Evolutionary conservation across 1,140 invertebrate species (phyloP).

Genomic region (Venturia canescens): DNA sequence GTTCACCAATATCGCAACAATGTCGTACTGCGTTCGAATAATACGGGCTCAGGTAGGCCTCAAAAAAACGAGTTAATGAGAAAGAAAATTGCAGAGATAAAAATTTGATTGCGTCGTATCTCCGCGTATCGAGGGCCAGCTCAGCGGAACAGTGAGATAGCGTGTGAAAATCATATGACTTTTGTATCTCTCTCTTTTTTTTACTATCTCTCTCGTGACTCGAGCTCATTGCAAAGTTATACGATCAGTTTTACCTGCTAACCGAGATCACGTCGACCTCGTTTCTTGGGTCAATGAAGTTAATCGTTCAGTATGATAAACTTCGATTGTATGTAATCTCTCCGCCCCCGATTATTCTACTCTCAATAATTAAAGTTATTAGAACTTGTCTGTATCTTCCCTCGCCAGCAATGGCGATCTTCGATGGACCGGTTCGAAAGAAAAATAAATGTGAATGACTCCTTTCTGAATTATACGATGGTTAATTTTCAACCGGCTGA

Average conservation of each 20-base stretch:
- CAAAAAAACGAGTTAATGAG: constrained; percentile 21
- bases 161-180: constrained; percentile 37
- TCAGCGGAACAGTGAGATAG: not conserved
- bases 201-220: not conserved
- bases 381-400: not conserved
- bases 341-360: not conserved
- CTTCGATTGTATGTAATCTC: not conserved
- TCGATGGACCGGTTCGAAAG: too few relatives aligned
- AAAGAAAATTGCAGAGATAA: not conserved
- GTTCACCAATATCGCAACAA: constrained; percentile 72
- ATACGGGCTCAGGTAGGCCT: constrained; percentile 84
- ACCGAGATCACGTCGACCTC: constrained; percentile 28
- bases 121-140: not conserved
- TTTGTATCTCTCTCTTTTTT: not conserved
- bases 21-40: constrained; percentile 86
- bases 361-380: not conserved
- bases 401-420: not conserved
- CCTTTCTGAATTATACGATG: too few relatives aligned
- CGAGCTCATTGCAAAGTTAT: not conserved
- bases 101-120: not conserved
- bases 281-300: constrained; percentile 24
- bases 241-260: constrained; percentile 8
- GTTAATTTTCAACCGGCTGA: too few relatives aligned
- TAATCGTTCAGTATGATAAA: not conserved
- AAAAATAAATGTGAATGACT: too few relatives aligned